These are phyloP conservation scores for Aythya fuligula DNA, from an alignment of 2,797 vertebrate species.

Conservation along the genomic window DNA sequence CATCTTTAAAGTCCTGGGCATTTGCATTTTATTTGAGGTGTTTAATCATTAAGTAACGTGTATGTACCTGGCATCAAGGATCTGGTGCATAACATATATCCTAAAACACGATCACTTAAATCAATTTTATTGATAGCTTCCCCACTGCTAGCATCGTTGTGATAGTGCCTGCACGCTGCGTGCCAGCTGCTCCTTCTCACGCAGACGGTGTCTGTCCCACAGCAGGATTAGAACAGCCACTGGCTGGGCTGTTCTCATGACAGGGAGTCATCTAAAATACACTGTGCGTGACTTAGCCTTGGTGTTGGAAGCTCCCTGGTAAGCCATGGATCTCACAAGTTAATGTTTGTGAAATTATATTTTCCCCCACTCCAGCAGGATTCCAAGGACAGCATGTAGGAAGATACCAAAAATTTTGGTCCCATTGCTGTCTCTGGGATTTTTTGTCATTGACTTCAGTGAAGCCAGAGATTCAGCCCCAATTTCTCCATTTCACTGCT, in stretches of 20 bases:
- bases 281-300: neutral
- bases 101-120: neutral
- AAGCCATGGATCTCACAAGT: neutral
- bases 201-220: rapidly evolving
- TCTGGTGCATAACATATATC: neutral
- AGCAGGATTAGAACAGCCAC: neutral
- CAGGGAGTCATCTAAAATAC: neutral
- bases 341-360: neutral
- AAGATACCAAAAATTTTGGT: neutral
- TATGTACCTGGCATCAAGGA: neutral
- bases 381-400: neutral
- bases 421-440: neutral
- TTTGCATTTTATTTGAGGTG: neutral
- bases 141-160: neutral
- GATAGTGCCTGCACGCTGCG: too few species aligned
- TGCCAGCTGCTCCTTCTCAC: neutral
- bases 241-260: neutral
- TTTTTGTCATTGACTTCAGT: neutral
- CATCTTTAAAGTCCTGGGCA: neutral
- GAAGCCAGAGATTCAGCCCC: neutral
- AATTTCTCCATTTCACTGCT: neutral
- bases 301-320: neutral
- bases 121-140: neutral
- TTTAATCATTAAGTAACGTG: neutral
- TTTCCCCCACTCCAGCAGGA: neutral